Base-by-base conservation (phyloP, 2,113 vertebrate genomes). In the Sinocyclocheilus anshuiensis region DNA sequence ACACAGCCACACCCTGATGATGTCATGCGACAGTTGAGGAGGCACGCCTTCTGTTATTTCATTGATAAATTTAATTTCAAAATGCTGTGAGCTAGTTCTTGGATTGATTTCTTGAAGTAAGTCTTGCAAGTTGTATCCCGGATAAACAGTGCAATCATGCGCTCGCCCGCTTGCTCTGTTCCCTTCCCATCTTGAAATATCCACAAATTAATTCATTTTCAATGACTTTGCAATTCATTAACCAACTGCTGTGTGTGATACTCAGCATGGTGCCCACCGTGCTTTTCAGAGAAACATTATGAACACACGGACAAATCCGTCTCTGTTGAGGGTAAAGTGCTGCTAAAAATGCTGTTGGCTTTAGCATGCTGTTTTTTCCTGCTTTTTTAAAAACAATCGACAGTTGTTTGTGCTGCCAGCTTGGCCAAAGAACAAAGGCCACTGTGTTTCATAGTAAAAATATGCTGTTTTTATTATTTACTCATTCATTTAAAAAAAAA, bases 391-490 rank as follows among this genome's bases (percentile, higher is more conserved):
- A 29, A 71, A 97, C 96, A 98, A 93, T 93, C 86, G 92, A 85
- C 91, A 92, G 93, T 96, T 97, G 96, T 97, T 89, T 80, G 0
- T 61, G 71, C 83, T 94, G 91, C 90, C 4, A 69, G 45, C 36
- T 69, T 71, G 45, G 48, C 63, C 92, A 85, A 88, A 86, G 77
- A 91, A 91, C 92, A 95, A 92, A 93, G 93, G 91, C 91, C 88
- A 84, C 79, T 29, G 39, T 67, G n/a, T 81, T 65, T 29, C 4
- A 1, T 77, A 53, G 76, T 77, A 55, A 55, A 36, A 55, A 53
- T 20, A 3, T 29, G 8, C 7, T 22, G 76, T 50, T 18, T 81
- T 48, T 67, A 80, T 61, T 80, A 22, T 78, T 57, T 36, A 22
- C 59, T 61, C 5, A 15, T 42, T 61, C 29, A 16, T 81, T 39